Percentiles rank a stretch among this genome's conserved stretches.
phyloP scores from a whole-genome alignment of 2,113 vertebrate species.

The Arizona elegans region DNA sequence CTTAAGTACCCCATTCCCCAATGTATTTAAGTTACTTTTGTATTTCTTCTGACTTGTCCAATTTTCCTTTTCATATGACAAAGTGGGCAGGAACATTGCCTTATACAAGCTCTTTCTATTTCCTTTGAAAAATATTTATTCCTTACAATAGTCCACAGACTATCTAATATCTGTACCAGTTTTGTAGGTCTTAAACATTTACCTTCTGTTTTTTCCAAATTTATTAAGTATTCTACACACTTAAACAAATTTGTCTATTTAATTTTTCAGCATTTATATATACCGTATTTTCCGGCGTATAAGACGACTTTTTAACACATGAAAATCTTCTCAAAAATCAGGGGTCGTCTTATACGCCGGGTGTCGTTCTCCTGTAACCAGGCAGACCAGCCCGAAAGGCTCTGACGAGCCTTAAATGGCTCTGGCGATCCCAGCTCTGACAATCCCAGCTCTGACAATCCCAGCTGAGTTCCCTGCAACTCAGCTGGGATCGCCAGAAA shows the following conservation, averaged over 20 bases:
- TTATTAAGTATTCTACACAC: background rate
- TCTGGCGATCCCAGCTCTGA: too few species aligned
- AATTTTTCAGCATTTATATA: background rate
- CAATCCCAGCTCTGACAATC: too few species aligned
- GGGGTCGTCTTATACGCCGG: too few species aligned
- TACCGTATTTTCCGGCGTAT: too few species aligned
- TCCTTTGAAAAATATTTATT: background rate
- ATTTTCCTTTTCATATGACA: background rate
- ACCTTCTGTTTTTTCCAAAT: background rate
- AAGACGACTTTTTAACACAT: too few species aligned
- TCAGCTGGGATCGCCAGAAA: too few species aligned
- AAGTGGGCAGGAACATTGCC: background rate
- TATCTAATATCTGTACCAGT: background rate
- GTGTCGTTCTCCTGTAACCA: too few species aligned
- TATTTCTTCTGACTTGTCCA: background rate
- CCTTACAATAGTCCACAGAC: background rate
- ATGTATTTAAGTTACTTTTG: background rate
- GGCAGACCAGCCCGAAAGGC: too few species aligned
- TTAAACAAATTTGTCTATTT: background rate
- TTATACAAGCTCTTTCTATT: background rate
- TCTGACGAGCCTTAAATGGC: too few species aligned
- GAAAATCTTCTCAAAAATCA: too few species aligned
- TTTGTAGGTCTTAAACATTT: background rate
- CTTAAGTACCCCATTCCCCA: background rate
- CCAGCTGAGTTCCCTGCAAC: too few species aligned